Evolutionary conservation across 2,113 vertebrate species (phyloP).

Genomic region (Anoura caudifer): DNA sequence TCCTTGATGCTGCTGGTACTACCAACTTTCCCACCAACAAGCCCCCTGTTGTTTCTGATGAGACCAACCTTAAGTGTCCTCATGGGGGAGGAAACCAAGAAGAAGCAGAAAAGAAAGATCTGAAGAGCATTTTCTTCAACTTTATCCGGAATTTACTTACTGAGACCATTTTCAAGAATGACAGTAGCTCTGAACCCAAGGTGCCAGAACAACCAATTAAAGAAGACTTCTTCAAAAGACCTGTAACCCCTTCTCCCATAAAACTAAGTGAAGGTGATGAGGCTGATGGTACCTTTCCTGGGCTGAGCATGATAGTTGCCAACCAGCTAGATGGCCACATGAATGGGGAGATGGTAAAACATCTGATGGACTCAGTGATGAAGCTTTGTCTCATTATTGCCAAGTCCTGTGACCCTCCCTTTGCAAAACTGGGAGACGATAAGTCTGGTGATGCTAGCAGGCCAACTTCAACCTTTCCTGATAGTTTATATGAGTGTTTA

Average conservation of each 20-base stretch:
- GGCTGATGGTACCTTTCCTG: neutral
- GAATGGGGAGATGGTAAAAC: constrained; percentile 61
- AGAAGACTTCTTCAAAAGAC: constrained; percentile 31
- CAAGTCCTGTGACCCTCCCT: constrained; percentile 73
- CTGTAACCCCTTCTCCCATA: neutral
- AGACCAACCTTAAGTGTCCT: neutral
- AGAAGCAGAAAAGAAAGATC: constrained; percentile 67
- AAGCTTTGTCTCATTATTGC: constrained; percentile 74
- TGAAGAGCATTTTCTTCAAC: constrained; percentile 69
- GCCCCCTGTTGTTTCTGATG: neutral
- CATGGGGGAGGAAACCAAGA: neutral
- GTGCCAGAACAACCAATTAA: neutral
- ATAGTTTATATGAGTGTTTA: constrained; percentile 42
- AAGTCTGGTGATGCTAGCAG: constrained; percentile 54
- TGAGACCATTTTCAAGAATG: constrained; percentile 69
- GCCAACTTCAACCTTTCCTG: constrained; percentile 33
- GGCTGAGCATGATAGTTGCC: constrained; percentile 62
- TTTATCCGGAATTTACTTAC: constrained; percentile 69
- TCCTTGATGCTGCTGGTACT: constrained; percentile 53
- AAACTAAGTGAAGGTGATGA: neutral
- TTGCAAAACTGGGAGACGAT: constrained; percentile 59
- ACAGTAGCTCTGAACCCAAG: neutral
- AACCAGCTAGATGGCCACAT: constrained; percentile 32
- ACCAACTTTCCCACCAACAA: neutral
- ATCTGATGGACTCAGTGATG: constrained; percentile 72